These are phyloP conservation scores for Anthopleura sola DNA, from an alignment of 64 coral and sea anemone species.

Conservation along the genomic window DNA sequence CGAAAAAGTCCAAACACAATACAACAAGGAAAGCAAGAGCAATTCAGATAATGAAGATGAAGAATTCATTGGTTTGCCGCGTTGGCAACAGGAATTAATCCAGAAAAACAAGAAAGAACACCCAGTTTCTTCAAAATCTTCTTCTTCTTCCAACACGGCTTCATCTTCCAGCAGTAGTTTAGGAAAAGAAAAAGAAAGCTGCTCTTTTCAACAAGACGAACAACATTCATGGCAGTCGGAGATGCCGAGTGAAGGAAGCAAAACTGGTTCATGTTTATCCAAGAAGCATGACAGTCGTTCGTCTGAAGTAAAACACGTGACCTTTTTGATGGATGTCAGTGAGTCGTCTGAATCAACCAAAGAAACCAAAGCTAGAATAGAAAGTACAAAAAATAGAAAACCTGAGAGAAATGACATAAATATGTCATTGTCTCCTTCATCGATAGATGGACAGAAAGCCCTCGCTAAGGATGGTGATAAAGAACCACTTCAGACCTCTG, in stretches of 20 bases:
- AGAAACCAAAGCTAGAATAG: not conserved
- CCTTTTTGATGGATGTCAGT: not conserved
- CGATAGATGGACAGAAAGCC: conserved; percentile 11
- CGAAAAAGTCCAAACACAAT: not conserved
- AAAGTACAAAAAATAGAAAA: too few relatives aligned
- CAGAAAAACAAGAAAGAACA: not conserved
- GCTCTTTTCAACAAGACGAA: not conserved
- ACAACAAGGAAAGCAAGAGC: not conserved
- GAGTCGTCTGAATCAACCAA: not conserved
- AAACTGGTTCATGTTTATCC: not conserved
- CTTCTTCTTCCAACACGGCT: not conserved
- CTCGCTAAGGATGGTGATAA: not conserved
- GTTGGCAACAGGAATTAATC: conserved; percentile 28
- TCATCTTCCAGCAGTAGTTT: not conserved
- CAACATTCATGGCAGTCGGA: conserved; percentile 1
- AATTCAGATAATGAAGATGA: conserved; percentile 11
- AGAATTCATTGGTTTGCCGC: conserved; percentile 32
- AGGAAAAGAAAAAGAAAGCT: conserved; percentile 31
- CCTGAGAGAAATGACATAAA: not conserved
- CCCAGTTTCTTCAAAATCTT: not conserved
- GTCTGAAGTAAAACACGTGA: not conserved
- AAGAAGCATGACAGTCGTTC: not conserved
- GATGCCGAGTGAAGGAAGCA: not conserved
- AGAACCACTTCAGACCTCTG: not conserved
- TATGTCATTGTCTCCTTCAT: conserved; percentile 67